These are phyloP conservation scores for Atethmia centrago DNA, from an alignment of 2,888 invertebrate genomes.

Conservation along the genomic window DNA sequence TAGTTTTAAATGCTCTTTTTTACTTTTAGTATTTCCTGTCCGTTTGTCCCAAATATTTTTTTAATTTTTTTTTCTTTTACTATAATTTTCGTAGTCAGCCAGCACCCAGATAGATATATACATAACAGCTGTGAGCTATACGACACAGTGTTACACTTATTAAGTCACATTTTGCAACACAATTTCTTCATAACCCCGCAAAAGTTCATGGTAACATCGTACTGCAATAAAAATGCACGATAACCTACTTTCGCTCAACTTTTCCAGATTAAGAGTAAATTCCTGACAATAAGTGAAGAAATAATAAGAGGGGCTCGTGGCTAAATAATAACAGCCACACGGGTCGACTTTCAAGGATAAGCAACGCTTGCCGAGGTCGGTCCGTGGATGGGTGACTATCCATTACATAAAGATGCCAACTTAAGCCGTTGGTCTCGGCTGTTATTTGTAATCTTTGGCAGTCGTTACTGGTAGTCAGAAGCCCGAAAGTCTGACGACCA, in stretches of 20 bases:
- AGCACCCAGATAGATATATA: neutral
- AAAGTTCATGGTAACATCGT: slow-evolving; percentile 39
- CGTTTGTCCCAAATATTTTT: too few species aligned
- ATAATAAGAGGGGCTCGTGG: neutral
- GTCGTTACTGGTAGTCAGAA: neutral
- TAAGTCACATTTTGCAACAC: slow-evolving; percentile 23
- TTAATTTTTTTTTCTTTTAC: too few species aligned
- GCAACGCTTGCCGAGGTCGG: neutral
- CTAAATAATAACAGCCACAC: neutral
- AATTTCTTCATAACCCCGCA: slow-evolving; percentile 17
- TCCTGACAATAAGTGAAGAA: slow-evolving; percentile 3
- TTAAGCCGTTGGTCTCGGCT: neutral
- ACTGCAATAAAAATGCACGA: slow-evolving; percentile 27
- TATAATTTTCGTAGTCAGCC: neutral
- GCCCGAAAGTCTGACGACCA: too few species aligned
- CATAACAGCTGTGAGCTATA: neutral
- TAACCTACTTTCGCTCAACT: slow-evolving; percentile 41
- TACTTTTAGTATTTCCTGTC: too few species aligned
- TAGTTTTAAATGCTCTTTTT: too few species aligned
- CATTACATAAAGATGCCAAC: neutral
- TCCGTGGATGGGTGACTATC: neutral
- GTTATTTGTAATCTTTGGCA: neutral
- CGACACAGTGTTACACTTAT: neutral
- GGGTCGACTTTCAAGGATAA: neutral
- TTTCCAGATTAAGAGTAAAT: slow-evolving; percentile 9